Base-by-base conservation (phyloP, 2,888 invertebrate species). In the Cerastis leucographa region DNA sequence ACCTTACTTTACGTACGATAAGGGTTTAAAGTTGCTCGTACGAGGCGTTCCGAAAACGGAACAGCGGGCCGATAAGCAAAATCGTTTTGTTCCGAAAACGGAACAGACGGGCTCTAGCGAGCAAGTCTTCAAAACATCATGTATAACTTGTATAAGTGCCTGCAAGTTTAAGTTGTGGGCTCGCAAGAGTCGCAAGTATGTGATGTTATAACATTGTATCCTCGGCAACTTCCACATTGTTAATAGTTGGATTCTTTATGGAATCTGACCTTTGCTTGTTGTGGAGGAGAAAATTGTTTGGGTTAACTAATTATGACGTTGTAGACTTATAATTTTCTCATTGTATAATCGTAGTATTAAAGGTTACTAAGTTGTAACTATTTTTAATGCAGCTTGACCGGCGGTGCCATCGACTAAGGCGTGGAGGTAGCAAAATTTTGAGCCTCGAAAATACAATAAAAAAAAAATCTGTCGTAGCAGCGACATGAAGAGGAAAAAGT, bases 151-250 rank as follows among this genome's bases (percentile, higher is more conserved):
- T 17, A 49, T 42, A 73, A 71, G 67, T 66, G n/a, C 66, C 44
- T 35, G 54, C 68, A 86, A 74, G 81, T 67, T 79, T 44, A 51
- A 70, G 35, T 68, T 69, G 54, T 6, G 49, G 69, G 71, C 46
- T 40, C 40, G 22, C 76, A 80, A 81, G 65, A 71, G 78, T 79
- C 29, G 35, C 76, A 83, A 83, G 70, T 71, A 85, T 79, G 85
- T 49, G 69, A 76, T 74, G 79, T 83, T 85, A 76, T 74, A 67
- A 78, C 76, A 76, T 64, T 62, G 67, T 70, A 72, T 78, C 66
- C 59, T n/a, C 46, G 19, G 61, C 7, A 68, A 80, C 59, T 74
- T 81, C 35, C 9, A 59, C 72, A 76, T 78, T 73, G 76, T 85
- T 85, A 12, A 35, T 65, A 76, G 72, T 71, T 78, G 49, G 76